Conservation (phyloP, 2,888 invertebrate species). For the Pterostichus madidus region DNA sequence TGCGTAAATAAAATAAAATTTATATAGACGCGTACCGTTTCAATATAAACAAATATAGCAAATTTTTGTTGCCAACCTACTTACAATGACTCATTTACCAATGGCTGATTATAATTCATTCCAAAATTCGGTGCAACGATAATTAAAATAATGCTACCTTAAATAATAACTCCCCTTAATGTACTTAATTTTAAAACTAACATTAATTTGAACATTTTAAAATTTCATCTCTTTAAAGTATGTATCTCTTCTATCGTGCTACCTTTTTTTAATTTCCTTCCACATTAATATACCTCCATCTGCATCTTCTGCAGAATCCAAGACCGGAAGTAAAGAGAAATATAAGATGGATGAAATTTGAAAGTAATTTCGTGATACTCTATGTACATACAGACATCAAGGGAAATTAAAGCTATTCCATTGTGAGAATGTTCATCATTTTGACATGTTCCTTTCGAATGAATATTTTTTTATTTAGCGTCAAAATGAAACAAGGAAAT, state of each 20-base stretch:
- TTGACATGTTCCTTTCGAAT: background rate
- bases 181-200: too few species aligned
- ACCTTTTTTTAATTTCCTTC: conserved; percentile 25
- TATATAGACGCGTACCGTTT: too few species aligned
- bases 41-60: too few species aligned
- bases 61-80: too few species aligned
- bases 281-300: conserved; percentile 27
- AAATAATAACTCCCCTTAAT: too few species aligned
- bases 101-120: too few species aligned
- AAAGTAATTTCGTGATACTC: background rate
- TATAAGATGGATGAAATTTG: conserved; percentile 8
- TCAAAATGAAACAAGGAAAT: conserved; percentile 9
- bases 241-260: background rate
- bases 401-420: conserved; percentile 35
- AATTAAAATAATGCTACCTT: too few species aligned
- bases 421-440: conserved; percentile 30
- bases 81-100: too few species aligned
- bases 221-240: background rate
- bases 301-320: background rate
- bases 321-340: background rate
- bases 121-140: too few species aligned
- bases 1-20: too few species aligned
- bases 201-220: background rate
- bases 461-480: conserved; percentile 34
- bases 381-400: conserved; percentile 7